A percentile compares a stretch with the other conserved stretches of the same genome.
phyloP scores from a whole-genome alignment of 2,797 vertebrate genomes.

The Lepilemur septentrionalis region DNA sequence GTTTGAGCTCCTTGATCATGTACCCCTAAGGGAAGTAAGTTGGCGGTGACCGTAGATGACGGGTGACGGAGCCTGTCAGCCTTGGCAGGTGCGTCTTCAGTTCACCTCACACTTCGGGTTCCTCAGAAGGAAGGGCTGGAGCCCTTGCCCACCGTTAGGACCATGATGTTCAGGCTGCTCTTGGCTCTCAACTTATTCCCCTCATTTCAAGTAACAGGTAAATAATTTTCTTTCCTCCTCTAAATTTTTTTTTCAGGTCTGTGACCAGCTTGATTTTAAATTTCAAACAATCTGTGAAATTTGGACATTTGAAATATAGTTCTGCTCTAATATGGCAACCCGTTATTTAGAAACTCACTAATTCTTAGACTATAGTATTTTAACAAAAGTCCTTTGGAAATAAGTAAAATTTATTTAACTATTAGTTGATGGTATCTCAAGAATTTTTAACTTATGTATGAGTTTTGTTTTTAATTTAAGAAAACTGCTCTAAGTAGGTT shows the following conservation, averaged over 20 bases:
- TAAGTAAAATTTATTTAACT: slow-evolving; percentile 35
- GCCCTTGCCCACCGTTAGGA: slow-evolving; percentile 31
- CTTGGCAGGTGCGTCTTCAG: not conserved
- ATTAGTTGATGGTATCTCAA: not conserved
- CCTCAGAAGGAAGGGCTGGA: slow-evolving; percentile 73
- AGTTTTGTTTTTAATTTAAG: not conserved
- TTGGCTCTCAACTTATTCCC: slow-evolving; percentile 82
- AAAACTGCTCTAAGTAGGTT: not conserved
- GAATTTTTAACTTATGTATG: not conserved
- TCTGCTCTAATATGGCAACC: not conserved
- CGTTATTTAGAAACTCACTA: slow-evolving; percentile 9
- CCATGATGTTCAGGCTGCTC: slow-evolving; percentile 82
- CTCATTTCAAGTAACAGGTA: slow-evolving; percentile 83
- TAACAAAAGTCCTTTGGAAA: slow-evolving; percentile 1
- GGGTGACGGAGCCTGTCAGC: not conserved
- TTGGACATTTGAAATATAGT: not conserved
- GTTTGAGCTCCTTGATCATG: slow-evolving; percentile 76
- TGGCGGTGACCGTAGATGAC: slow-evolving; percentile 60
- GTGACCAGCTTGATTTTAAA: not conserved
- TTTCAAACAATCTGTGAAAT: not conserved
- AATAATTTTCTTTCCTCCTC: slow-evolving; percentile 59
- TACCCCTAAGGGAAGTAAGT: slow-evolving; percentile 68
- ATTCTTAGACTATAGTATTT: not conserved
- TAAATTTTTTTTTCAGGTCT: slow-evolving; percentile 41
- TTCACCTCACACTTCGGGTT: slow-evolving; percentile 27